Base-by-base conservation (phyloP, 2,113 vertebrate genomes). In the Xiphorhynchus elegans region DNA sequence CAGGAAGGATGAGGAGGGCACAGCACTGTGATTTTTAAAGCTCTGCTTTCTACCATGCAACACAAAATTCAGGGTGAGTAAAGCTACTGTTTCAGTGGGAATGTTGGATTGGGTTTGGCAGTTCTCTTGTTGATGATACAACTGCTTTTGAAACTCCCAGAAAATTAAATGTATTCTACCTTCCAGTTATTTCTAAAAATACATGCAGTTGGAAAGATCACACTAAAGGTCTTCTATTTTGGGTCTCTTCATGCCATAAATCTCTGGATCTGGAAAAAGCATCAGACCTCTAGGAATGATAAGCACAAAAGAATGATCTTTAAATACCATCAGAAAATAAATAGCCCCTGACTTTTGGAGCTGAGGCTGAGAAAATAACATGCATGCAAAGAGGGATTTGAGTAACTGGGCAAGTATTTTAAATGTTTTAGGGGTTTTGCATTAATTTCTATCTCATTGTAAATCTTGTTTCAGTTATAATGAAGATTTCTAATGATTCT, bases 121-220 rank as follows among this genome's bases (percentile, higher is more conserved):
- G 10, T 74, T 90, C 12, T 50, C 35, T 10, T 52, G 26, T 46
- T 68, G 72, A 40, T 11, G 25, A 63, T 14, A 3, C 42, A 85
- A 82, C 69, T 29, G 21, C 52, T 90, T 82, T 37, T 39, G 79
- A 74, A 88, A 70, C n/a, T 67, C n/a, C 40, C 75, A 77, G 67
- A 67, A 90, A 93, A 94, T 59, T 35, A 73, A 33, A 84, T 31
- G 18, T 70, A 69, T 83, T 93, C 75, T 35, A 93, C 63, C n/a
- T 90, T 70, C 56, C 85, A 88, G 75, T 64, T 72, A 37, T 75
- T 94, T 94, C 75, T 81, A 78, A 92, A 90, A 92, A 74, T 63
- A 68, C 25, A 66, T 6, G 3, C 29, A 70, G 46, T 2, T 80
- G 63, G 63, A 90, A 88, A 90, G 80, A 59, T 39, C 73, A 82